Evolutionary conservation across 2,888 invertebrate genomes (phyloP).

Genomic region (Junonia oenone): DNA sequence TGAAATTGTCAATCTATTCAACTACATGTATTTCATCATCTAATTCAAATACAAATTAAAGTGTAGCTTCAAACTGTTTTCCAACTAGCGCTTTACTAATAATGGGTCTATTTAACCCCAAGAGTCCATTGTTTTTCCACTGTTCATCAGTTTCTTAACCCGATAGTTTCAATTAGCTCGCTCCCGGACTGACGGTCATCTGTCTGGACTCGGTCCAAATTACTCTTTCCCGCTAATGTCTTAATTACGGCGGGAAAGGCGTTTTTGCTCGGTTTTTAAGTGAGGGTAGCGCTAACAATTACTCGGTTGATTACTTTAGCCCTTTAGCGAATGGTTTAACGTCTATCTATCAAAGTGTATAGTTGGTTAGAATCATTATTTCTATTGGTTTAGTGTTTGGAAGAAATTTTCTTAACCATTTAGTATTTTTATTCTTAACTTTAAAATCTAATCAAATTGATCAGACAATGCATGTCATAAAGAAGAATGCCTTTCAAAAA

Average conservation of each 20-base stretch:
- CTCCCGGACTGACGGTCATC: background rate
- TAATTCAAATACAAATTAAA: too few species aligned
- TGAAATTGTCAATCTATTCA: too few species aligned
- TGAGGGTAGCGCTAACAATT: background rate
- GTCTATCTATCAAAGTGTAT: background rate
- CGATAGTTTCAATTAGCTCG: background rate
- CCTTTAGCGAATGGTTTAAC: background rate
- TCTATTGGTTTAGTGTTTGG: too few species aligned
- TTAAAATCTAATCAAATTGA: too few species aligned
- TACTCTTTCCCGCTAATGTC: slow-evolving; percentile 11
- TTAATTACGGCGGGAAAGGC: slow-evolving; percentile 7
- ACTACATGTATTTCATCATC: too few species aligned
- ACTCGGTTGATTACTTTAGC: background rate
- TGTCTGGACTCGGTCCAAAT: slow-evolving; percentile 5
- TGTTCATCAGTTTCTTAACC: background rate
- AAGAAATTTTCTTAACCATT: too few species aligned
- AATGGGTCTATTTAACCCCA: background rate
- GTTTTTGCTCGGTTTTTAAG: slow-evolving; percentile 7
- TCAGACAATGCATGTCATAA: too few species aligned
- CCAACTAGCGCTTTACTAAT: background rate
- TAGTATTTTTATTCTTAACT: too few species aligned
- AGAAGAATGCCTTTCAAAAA: too few species aligned
- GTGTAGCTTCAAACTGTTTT: background rate
- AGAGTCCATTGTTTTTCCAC: background rate
- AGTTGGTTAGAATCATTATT: too few species aligned